phyloP scores from a whole-genome alignment of 2,797 vertebrate species.

The Eupleurogrammus muticus region DNA sequence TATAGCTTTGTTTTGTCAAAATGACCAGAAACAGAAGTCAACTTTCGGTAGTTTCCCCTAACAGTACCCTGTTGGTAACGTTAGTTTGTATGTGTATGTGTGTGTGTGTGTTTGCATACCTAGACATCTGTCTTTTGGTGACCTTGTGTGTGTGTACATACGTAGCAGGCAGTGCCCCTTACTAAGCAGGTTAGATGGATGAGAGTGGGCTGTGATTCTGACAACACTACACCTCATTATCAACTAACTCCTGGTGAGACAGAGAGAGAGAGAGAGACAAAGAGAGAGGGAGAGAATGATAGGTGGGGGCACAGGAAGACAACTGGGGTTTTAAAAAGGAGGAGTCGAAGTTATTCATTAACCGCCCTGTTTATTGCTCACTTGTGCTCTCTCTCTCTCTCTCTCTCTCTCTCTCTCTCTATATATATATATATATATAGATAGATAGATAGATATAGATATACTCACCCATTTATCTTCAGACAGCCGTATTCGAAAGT shows the following conservation, averaged over 20 bases:
- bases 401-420: too few species aligned
- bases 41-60: too few species aligned
- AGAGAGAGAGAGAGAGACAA: slow-evolving; percentile 20
- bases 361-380: slow-evolving; percentile 46
- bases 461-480: slow-evolving; percentile 20
- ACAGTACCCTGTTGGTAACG: neutral
- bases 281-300: slow-evolving; percentile 24
- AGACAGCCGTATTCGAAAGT: neutral
- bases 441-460: too few species aligned
- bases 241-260: slow-evolving; percentile 72
- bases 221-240: slow-evolving; percentile 81
- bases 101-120: neutral
- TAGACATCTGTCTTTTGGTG: slow-evolving; percentile 41
- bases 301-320: too few species aligned
- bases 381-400: too few species aligned
- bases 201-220: slow-evolving; percentile 66
- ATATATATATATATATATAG: too few species aligned
- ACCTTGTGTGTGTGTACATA: slow-evolving; percentile 48
- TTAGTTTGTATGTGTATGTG: slow-evolving; percentile 6
- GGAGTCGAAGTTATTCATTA: slow-evolving; percentile 66
- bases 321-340: slow-evolving; percentile 43
- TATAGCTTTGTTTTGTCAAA: too few species aligned
- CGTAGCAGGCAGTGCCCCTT: slow-evolving; percentile 45
- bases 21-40: too few species aligned
- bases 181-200: slow-evolving; percentile 78